phyloP scores from a whole-genome alignment of 2,888 invertebrate species.

The Melipona bicolor region DNA sequence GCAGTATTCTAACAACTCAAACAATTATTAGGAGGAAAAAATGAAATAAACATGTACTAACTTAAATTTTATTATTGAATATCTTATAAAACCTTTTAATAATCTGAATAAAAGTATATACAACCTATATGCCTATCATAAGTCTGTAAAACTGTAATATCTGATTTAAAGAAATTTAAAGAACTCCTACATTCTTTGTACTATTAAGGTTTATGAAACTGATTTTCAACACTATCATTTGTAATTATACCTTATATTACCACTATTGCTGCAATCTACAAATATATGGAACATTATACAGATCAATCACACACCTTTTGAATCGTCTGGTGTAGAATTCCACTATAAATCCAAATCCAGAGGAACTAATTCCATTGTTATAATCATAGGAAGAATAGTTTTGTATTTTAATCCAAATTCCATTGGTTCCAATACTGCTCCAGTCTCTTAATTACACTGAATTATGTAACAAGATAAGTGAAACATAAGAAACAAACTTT shows the following conservation, averaged over 20 bases:
- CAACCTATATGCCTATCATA: background rate
- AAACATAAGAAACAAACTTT: conserved; percentile 30
- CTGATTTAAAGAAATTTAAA: conserved; percentile 1
- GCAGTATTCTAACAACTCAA: background rate
- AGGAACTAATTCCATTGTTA: conserved; percentile 23
- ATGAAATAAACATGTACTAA: background rate
- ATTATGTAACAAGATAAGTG: conserved; percentile 31
- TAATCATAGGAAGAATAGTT: conserved; percentile 30
- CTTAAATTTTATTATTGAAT: background rate
- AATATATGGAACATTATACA: conserved; percentile 26
- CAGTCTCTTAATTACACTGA: conserved; percentile 32
- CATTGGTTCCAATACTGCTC: conserved; percentile 33
- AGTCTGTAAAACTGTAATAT: background rate
- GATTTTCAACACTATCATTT: conserved; percentile 8
- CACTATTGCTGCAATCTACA: conserved; percentile 22
- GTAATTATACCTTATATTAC: conserved; percentile 20
- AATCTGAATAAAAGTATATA: background rate
- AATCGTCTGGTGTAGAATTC: conserved; percentile 20
- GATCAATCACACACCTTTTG: conserved; percentile 34
- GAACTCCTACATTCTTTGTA: background rate
- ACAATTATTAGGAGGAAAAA: background rate
- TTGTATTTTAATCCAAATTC: conserved; percentile 37
- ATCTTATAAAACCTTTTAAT: background rate
- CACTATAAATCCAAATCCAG: conserved; percentile 37
- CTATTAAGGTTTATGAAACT: background rate